Percentiles rank a stretch among this genome's conserved stretches.
Evolutionary conservation across 2,888 invertebrate genomes (phyloP).

Genomic region (Eupithecia vulgata): DNA sequence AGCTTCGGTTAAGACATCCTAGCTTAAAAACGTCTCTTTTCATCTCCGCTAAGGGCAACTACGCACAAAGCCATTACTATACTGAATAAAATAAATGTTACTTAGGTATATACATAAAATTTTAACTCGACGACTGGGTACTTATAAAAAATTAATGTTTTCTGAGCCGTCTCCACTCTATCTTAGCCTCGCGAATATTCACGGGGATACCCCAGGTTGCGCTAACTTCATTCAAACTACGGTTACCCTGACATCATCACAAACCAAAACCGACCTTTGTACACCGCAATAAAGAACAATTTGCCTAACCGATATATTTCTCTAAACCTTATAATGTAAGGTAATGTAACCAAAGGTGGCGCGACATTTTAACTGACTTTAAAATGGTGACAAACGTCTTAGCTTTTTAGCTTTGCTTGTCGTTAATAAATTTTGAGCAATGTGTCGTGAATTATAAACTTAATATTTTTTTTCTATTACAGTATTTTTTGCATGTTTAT

Average conservation of each 20-base stretch:
- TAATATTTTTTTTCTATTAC: neutral
- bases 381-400: too few relatives aligned
- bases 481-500: neutral
- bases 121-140: too few relatives aligned
- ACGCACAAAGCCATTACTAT: too few relatives aligned
- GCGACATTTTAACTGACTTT: neutral
- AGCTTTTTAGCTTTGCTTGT: neutral
- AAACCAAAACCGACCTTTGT: constrained; percentile 50
- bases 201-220: constrained; percentile 79
- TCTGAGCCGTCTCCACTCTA: constrained; percentile 57
- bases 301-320: constrained; percentile 40
- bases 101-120: too few relatives aligned
- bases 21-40: too few relatives aligned
- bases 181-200: constrained; percentile 52
- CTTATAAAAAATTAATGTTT: neutral
- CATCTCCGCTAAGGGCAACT: too few relatives aligned
- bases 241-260: constrained; percentile 43
- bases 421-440: neutral
- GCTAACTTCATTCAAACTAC: constrained; percentile 73
- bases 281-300: constrained; percentile 38
- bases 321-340: constrained; percentile 38
- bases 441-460: too few relatives aligned
- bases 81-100: too few relatives aligned
- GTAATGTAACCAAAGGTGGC: neutral
- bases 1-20: too few relatives aligned